phyloP scores from a whole-genome alignment of 2,888 invertebrate genomes.

The Buathra laborator region DNA sequence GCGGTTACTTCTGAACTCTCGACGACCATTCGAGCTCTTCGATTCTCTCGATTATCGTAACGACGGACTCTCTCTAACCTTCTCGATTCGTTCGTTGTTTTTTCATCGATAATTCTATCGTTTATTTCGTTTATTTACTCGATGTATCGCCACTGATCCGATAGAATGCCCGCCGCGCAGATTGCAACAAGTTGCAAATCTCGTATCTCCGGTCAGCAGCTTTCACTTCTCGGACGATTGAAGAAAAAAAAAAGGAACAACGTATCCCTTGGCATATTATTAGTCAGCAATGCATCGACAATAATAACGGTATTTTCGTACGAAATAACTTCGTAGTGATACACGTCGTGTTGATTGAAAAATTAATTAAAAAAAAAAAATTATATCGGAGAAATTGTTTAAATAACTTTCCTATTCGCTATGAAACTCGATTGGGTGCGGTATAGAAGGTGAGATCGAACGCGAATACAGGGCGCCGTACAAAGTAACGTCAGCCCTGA shows the following conservation, averaged over 20 bases:
- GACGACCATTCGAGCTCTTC: background rate
- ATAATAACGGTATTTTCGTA: no score
- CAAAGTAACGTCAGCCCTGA: slow-evolving; percentile 57
- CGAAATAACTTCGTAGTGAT: no score
- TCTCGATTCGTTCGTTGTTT: background rate
- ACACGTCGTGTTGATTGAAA: no score
- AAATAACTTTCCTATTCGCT: slow-evolving; percentile 11
- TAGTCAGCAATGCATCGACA: background rate
- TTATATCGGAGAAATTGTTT: background rate
- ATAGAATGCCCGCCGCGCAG: slow-evolving; percentile 33
- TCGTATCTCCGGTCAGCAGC: slow-evolving; percentile 56
- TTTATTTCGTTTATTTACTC: background rate
- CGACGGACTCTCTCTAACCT: background rate
- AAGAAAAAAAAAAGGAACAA: background rate
- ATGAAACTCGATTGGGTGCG: background rate
- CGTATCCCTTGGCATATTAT: slow-evolving; percentile 28
- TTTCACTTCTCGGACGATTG: slow-evolving; percentile 59
- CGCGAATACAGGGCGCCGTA: slow-evolving; percentile 30
- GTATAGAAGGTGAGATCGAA: no score
- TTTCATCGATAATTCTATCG: background rate
- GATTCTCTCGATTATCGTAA: slow-evolving; percentile 1
- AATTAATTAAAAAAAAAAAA: background rate
- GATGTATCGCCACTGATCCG: background rate
- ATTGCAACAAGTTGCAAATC: slow-evolving; percentile 54
- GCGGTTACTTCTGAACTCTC: slow-evolving; percentile 25